Evolutionary conservation across 2,888 invertebrate genomes (phyloP).

Genomic region (Theretra japonica): DNA sequence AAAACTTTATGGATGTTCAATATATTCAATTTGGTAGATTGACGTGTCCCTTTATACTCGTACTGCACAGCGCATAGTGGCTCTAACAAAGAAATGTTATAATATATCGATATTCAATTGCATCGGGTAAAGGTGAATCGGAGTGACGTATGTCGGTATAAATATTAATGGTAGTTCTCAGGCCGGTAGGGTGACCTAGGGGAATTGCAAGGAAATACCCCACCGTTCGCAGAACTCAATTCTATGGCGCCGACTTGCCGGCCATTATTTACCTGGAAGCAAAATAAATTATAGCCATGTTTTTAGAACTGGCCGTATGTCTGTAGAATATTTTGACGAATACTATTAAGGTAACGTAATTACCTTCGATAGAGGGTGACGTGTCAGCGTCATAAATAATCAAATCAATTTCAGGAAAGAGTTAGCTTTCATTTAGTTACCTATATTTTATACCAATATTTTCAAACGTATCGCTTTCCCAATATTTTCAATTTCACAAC

Average conservation of each 20-base stretch:
- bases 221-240: conserved; percentile 74
- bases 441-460: background rate
- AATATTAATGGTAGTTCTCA: conserved; percentile 72
- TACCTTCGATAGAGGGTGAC: background rate
- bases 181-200: conserved; percentile 59
- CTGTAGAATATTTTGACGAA: conserved; percentile 19
- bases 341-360: conserved; percentile 29
- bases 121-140: conserved; percentile 24
- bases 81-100: conserved; percentile 18
- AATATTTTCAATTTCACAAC: background rate
- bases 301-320: conserved; percentile 58
- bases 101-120: conserved; percentile 21
- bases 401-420: background rate
- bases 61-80: background rate
- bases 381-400: background rate
- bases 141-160: conserved; percentile 58
- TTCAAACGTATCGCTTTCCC: background rate
- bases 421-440: background rate
- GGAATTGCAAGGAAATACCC: conserved; percentile 73
- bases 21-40: background rate
- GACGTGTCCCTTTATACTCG: background rate
- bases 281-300: conserved; percentile 71
- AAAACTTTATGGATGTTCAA: background rate
- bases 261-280: conserved; percentile 67
- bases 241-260: conserved; percentile 70